phyloP scores from a whole-genome alignment of 2,888 invertebrate species.

The Neelides folsomi region DNA sequence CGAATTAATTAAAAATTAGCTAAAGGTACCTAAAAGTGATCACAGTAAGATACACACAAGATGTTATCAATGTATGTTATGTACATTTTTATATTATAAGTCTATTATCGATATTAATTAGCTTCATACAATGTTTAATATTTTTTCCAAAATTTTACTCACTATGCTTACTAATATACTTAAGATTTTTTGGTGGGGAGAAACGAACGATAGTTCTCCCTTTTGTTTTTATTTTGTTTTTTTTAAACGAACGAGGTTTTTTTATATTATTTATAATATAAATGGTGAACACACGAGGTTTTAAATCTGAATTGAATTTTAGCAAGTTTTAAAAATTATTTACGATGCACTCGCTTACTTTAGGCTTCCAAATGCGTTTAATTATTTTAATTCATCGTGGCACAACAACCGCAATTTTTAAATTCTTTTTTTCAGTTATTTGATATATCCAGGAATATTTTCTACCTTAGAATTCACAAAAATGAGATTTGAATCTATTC shows the following conservation, averaged over 20 bases:
- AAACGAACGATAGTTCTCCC: too few relatives aligned
- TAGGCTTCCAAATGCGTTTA: constrained; percentile 1
- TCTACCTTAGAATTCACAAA: too few relatives aligned
- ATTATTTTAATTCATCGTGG: not conserved
- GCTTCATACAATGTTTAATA: constrained; percentile 1
- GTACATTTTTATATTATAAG: constrained; percentile 1
- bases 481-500: too few relatives aligned
- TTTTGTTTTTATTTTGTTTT: too few relatives aligned
- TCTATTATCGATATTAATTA: not conserved
- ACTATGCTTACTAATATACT: not conserved
- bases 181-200: too few relatives aligned
- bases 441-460: too few relatives aligned
- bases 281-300: constrained; percentile 8
- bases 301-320: constrained; percentile 3
- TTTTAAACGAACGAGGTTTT: not conserved
- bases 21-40: constrained; percentile 24
- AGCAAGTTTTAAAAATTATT: not conserved
- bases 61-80: constrained; percentile 19
- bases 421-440: too few relatives aligned
- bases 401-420: too few relatives aligned
- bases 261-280: not conserved
- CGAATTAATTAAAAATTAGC: not conserved
- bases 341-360: constrained; percentile 2
- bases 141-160: not conserved
- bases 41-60: constrained; percentile 26